phyloP scores from a whole-genome alignment of 2,888 invertebrate genomes.

The Tiphia femorata region DNA sequence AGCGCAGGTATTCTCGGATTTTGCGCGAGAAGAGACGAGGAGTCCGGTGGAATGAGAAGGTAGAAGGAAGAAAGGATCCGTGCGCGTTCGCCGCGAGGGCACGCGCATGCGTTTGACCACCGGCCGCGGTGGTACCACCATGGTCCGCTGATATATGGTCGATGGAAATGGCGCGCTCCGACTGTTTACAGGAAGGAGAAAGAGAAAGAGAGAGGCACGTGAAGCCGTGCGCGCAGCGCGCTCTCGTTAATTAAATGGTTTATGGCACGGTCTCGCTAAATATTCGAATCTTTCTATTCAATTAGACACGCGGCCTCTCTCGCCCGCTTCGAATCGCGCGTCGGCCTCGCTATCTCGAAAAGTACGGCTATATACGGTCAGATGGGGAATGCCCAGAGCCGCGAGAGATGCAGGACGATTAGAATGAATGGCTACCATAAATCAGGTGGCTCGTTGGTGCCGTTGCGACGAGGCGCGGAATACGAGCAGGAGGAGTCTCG shows the following conservation, averaged over 20 bases:
- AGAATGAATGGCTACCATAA: conserved; percentile 64
- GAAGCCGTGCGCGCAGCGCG: conserved; percentile 1
- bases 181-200: conserved; percentile 37
- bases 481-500: conserved; percentile 27
- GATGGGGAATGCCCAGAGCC: conserved; percentile 36
- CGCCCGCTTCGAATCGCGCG: conserved; percentile 13
- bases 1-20: too few relatives aligned
- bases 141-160: conserved; percentile 4
- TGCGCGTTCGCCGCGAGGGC: too few relatives aligned
- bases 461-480: conserved; percentile 31
- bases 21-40: too few relatives aligned
- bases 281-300: conserved; percentile 63
- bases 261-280: conserved; percentile 57
- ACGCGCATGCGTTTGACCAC: too few relatives aligned
- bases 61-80: too few relatives aligned
- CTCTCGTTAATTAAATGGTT: conserved; percentile 62
- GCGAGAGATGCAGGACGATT: conserved; percentile 63
- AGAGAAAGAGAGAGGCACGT: neutral
- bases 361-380: conserved; percentile 50
- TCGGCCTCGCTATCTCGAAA: conserved; percentile 48
- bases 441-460: conserved; percentile 60
- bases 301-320: conserved; percentile 53
- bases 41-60: too few relatives aligned
- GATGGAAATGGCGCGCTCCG: conserved; percentile 1
- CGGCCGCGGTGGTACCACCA: too few relatives aligned